Evolutionary conservation across 1,140 invertebrate genomes (phyloP), one percentile per base, ranked within the genome.

Genomic region (Drosophila erecta): DNA sequence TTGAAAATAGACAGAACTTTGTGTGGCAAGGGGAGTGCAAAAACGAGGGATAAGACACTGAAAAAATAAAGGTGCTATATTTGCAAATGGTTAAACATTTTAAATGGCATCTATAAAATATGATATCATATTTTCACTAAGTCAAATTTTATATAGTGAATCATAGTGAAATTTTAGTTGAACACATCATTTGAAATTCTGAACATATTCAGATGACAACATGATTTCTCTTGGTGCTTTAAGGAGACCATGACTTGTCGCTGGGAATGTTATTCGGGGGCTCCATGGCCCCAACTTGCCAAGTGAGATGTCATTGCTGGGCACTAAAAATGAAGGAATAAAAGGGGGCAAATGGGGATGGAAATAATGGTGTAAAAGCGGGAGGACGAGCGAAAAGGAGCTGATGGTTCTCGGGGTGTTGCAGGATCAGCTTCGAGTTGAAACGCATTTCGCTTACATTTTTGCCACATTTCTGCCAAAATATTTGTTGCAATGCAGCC

Each of bases 1-100:
- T 89, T 83, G 79, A 87, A 75, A 87, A 87, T 86, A 86, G 83
- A 86, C 83, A 78, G 74, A 86, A 70, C 66, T 70, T 70, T 65
- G 54, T 46, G 49, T 12, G 50, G 62, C 59, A 33, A 40, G 38
- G 35, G 30, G 20, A 27, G 35, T 50, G 41, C 15, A 2, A 27
- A 46, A 47, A 37, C 17, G 11, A 35, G 20, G n/a, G 27, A 40
- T 8, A 10, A 17, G 24, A 8, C 47, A 62, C 37, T 50, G 5
- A n/a, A n/a, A 38, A 38, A 54, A 3, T 4, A 10, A 10, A 17
- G 40, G 40, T 2, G 3, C 8, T 6, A 15, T 6, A 41, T 41
- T 4, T 14, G 27, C 27, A 2, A 30, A 30, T 7, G 7, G 8
- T 30, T 30, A 0, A 7, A 8, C 8, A 30, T 30, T 30, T 30